Base-by-base conservation (phyloP, 2,797 vertebrate genomes). In the Zalophus californianus region DNA sequence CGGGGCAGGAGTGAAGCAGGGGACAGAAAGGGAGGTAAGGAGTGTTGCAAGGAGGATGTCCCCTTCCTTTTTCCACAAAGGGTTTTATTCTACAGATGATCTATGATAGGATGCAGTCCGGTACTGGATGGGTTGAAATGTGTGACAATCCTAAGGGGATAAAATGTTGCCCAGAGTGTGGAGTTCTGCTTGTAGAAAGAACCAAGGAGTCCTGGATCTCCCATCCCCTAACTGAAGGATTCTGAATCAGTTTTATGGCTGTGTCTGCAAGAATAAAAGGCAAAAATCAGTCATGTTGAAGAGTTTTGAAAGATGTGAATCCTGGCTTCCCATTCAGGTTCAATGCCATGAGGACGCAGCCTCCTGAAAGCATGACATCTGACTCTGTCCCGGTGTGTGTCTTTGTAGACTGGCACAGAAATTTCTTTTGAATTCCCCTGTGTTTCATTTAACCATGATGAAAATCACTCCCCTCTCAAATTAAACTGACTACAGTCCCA, bases 401-500 rank as follows among this genome's bases (percentile, higher is more conserved):
- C 86, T 97, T 44, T 93, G 64, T 38, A 93, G 94, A 77, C 58
- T 38, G 79, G 68, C 88, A 91, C 79, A 52, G 16, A 64, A 21
- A 32, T 77, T 50, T 82, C 84, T 66, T 95, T 96, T 96, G 91
- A 96, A 96, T 29, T 80, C 35, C 50, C 54, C 62, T 0, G 5
- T 75, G 89, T 86, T 90, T 94, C 66, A 82, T 56, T 95, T 70
- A 85, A 92, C 82, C 77, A 12, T 35, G 75, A 82, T 77, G 83
- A 94, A 91, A 96, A 93, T 73, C 58, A 52, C 29, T 35, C 10
- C 25, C 38, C 60, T 25, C 66, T 73, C 80, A 64, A 93, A 96
- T 94, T 93, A 89, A 96, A 32, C 58, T 54, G 58, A 54, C 77
- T 38, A 21, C 32, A 70, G 44, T 56, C 64, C 41, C 15, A 2